These are phyloP conservation scores for Anabacerthia variegaticeps DNA, from an alignment of 2,797 vertebrate genomes.

Conservation along the genomic window DNA sequence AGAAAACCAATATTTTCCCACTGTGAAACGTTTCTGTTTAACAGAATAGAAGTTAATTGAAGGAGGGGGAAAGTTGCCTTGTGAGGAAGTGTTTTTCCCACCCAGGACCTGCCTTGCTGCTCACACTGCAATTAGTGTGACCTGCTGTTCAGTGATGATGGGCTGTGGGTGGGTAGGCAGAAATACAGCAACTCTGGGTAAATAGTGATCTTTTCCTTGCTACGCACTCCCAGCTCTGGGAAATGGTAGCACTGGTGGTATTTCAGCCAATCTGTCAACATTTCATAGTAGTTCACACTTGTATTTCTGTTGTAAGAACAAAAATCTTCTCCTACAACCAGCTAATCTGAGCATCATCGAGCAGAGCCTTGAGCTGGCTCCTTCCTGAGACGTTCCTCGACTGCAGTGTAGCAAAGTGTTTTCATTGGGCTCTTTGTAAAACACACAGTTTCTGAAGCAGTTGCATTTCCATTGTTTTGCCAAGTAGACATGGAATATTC, in stretches of 20 bases:
- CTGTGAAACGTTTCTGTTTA: neutral
- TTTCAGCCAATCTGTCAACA: neutral
- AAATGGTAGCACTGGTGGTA: neutral
- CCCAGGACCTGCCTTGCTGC: neutral
- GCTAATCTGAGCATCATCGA: neutral
- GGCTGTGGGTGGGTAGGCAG: neutral
- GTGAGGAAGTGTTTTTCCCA: neutral
- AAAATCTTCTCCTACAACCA: neutral
- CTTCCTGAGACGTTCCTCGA: neutral
- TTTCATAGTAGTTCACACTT: neutral
- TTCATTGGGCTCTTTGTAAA: neutral
- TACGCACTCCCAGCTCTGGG: neutral
- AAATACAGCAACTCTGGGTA: accelerated
- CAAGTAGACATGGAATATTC: neutral
- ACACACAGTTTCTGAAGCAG: neutral
- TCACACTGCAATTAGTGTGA: neutral
- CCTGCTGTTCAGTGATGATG: neutral
- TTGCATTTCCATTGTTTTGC: neutral
- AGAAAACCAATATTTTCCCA: neutral
- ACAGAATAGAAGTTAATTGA: neutral
- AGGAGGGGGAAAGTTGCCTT: neutral
- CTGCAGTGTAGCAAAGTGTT: neutral
- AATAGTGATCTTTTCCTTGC: neutral
- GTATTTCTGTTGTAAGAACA: neutral
- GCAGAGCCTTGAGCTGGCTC: neutral